phyloP scores from a whole-genome alignment of 1,140 invertebrate species.

The Camponotus floridanus region DNA sequence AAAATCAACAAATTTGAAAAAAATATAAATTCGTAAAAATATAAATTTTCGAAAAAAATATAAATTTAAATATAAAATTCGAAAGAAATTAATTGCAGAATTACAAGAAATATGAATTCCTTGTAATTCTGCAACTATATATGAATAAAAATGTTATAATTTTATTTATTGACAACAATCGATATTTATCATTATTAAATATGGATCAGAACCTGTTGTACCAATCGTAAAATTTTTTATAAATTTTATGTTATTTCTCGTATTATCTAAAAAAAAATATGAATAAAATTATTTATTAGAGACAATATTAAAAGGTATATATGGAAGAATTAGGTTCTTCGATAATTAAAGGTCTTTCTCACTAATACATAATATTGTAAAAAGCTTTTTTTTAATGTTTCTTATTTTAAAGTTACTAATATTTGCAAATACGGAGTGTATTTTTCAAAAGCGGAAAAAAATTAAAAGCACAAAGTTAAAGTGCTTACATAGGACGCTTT shows the following conservation, averaged over 20 bases:
- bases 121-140: neutral
- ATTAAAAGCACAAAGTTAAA: constrained; percentile 11
- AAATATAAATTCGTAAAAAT: too few relatives aligned
- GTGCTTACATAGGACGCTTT: neutral
- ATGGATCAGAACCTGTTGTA: constrained; percentile 26
- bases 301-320: neutral
- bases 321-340: too few relatives aligned
- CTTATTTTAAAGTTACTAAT: constrained; percentile 3
- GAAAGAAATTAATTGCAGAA: too few relatives aligned
- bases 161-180: neutral
- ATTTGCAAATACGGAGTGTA: neutral
- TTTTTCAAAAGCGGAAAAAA: constrained; percentile 13
- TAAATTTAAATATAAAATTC: too few relatives aligned
- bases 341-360: too few relatives aligned
- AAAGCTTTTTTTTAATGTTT: neutral
- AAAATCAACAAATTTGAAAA: too few relatives aligned
- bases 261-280: too few relatives aligned
- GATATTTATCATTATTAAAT: neutral
- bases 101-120: too few relatives aligned
- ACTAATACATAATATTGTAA: too few relatives aligned
- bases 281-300: too few relatives aligned
- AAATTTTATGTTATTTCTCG: too few relatives aligned
- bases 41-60: too few relatives aligned
- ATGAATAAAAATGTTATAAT: constrained; percentile 21
- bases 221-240: neutral